Evolutionary conservation across 1,140 invertebrate species (phyloP).

Genomic region (Pogonomyrmex barbatus): DNA sequence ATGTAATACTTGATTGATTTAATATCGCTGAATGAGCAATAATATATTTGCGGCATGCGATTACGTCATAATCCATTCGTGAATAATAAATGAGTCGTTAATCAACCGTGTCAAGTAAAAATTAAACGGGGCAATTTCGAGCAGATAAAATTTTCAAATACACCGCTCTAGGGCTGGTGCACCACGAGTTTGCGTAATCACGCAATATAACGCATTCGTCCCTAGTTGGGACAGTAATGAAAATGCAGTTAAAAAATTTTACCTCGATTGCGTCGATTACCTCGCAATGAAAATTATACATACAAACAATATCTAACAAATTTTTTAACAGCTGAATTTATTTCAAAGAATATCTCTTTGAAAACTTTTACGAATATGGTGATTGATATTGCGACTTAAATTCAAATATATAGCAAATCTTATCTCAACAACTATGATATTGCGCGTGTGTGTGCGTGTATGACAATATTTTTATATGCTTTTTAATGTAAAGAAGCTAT

Average conservation of each 20-base stretch:
- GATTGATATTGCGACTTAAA: background rate
- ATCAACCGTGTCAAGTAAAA: slow-evolving; percentile 50
- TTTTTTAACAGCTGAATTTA: slow-evolving; percentile 14
- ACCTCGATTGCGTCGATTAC: background rate
- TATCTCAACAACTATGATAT: background rate
- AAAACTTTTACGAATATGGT: background rate
- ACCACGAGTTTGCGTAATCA: slow-evolving; percentile 39
- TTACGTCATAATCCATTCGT: slow-evolving; percentile 42
- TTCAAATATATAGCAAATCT: background rate
- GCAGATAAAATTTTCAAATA: slow-evolving; percentile 56
- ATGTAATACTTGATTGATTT: slow-evolving; percentile 37
- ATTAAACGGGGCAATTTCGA: slow-evolving; percentile 53
- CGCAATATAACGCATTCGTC: slow-evolving; percentile 35
- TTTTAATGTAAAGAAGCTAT: too few species aligned
- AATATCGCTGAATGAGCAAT: slow-evolving; percentile 3
- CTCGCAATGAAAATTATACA: slow-evolving; percentile 14
- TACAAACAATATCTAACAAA: background rate
- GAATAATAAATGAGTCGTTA: slow-evolving; percentile 55
- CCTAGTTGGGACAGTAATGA: background rate
- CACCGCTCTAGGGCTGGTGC: slow-evolving; percentile 7
- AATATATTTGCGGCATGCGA: slow-evolving; percentile 9
- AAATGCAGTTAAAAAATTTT: slow-evolving; percentile 30
- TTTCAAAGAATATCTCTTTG: background rate
- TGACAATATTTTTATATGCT: too few species aligned
- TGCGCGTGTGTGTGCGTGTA: too few species aligned